These are phyloP conservation scores for Drosophila dives DNA, from an alignment of 2,888 invertebrate species.

Conservation along the genomic window DNA sequence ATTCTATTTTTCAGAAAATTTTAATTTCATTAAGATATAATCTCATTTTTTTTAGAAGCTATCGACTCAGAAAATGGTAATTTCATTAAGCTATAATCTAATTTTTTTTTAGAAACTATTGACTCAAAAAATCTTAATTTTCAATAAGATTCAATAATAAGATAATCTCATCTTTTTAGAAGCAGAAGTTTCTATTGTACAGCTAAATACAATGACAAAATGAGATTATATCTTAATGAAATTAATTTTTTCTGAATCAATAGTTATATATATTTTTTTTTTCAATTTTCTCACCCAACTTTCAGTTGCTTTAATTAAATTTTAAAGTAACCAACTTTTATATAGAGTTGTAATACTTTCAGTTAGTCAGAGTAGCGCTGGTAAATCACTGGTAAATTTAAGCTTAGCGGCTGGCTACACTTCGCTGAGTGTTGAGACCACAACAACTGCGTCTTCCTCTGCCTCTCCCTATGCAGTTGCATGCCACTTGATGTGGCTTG, in stretches of 20 bases:
- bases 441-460: constrained; percentile 19
- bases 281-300: not conserved
- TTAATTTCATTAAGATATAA: not conserved
- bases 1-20: not conserved
- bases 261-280: not conserved
- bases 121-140: too few relatives aligned
- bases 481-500: constrained; percentile 25
- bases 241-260: not conserved
- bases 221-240: too few relatives aligned
- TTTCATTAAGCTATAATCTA: not conserved
- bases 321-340: too few relatives aligned
- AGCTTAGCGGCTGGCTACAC: constrained; percentile 71
- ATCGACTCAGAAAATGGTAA: too few relatives aligned
- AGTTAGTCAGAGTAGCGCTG: constrained; percentile 43
- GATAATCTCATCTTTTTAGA: not conserved
- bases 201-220: not conserved
- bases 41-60: too few relatives aligned
- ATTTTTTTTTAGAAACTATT: too few relatives aligned
- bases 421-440: constrained; percentile 64
- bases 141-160: too few relatives aligned
- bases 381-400: constrained; percentile 44
- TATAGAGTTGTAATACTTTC: constrained; percentile 5
- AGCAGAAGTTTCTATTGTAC: not conserved
- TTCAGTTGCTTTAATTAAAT: not conserved
- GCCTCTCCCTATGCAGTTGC: constrained; percentile 4